phyloP scores from a whole-genome alignment of 1,140 invertebrate species.

The Drosophila ambigua region DNA sequence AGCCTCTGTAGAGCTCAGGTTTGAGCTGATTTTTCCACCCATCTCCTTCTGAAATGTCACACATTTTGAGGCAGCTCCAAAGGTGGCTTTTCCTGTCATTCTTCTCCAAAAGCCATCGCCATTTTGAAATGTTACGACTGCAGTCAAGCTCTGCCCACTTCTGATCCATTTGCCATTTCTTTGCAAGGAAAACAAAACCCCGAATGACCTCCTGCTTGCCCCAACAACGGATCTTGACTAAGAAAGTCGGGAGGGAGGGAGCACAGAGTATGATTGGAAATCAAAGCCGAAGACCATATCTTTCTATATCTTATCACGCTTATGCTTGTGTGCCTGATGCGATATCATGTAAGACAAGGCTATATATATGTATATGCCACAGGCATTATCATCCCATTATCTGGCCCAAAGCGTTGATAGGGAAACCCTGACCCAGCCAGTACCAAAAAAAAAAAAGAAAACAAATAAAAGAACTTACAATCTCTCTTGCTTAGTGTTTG shows the following conservation, averaged over 20 bases:
- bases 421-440: conserved; percentile 57
- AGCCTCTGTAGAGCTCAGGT: too few relatives aligned
- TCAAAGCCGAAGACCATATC: conserved; percentile 39
- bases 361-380: conserved; percentile 9
- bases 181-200: too few relatives aligned
- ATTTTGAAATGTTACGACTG: too few relatives aligned
- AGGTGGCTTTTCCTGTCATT: too few relatives aligned
- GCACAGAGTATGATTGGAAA: conserved; percentile 7
- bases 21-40: too few relatives aligned
- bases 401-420: conserved; percentile 59
- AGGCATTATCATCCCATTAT: conserved; percentile 69
- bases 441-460: conserved; percentile 14
- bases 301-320: conserved; percentile 65
- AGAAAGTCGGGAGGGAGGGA: neutral
- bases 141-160: too few relatives aligned
- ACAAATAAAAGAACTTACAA: conserved; percentile 15
- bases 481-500: conserved; percentile 18
- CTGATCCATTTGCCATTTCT: too few relatives aligned
- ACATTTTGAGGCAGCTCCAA: too few relatives aligned
- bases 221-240: conserved; percentile 7
- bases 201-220: too few relatives aligned
- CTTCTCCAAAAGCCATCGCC: too few relatives aligned
- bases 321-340: conserved; percentile 31
- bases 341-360: conserved; percentile 69
- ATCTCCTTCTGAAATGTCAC: too few relatives aligned